Evolutionary conservation across 2,797 vertebrate genomes (phyloP).

Genomic region (Sebastes reedi): DNA sequence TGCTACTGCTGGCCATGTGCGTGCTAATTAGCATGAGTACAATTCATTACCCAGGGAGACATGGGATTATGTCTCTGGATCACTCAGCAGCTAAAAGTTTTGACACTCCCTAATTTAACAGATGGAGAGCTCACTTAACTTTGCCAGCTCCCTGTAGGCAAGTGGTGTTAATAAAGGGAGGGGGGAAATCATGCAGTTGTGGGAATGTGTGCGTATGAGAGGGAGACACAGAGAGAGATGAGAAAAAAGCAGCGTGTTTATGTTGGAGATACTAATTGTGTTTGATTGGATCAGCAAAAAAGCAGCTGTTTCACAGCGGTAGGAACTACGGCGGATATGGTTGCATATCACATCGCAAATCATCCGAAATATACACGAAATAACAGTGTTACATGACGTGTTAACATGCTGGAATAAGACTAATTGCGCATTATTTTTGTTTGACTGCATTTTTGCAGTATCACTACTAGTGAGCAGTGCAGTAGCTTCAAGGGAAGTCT

Average conservation of each 20-base stretch:
- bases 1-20: conserved; percentile 60
- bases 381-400: neutral
- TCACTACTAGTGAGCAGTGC: neutral
- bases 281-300: conserved; percentile 61
- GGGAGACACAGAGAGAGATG: neutral
- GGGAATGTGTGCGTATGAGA: conserved; percentile 13
- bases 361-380: neutral
- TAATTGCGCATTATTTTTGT: conserved; percentile 32
- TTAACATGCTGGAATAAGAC: conserved; percentile 20
- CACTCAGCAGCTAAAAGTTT: conserved; percentile 74
- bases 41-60: conserved; percentile 76
- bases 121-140: conserved; percentile 77
- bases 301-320: conserved; percentile 59
- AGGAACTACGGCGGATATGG: conserved; percentile 2
- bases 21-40: conserved; percentile 72
- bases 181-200: conserved; percentile 26
- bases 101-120: conserved; percentile 77
- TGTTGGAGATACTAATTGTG: conserved; percentile 51
- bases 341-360: conserved; percentile 24
- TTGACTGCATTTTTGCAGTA: conserved; percentile 15
- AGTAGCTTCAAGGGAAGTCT: neutral
- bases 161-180: conserved; percentile 60
- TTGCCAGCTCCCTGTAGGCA: conserved; percentile 68
- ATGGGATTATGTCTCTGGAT: conserved; percentile 74
- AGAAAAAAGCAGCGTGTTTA: conserved; percentile 26